Conservation (phyloP, 2,888 invertebrate species). For the Watsonalla cultraria region DNA sequence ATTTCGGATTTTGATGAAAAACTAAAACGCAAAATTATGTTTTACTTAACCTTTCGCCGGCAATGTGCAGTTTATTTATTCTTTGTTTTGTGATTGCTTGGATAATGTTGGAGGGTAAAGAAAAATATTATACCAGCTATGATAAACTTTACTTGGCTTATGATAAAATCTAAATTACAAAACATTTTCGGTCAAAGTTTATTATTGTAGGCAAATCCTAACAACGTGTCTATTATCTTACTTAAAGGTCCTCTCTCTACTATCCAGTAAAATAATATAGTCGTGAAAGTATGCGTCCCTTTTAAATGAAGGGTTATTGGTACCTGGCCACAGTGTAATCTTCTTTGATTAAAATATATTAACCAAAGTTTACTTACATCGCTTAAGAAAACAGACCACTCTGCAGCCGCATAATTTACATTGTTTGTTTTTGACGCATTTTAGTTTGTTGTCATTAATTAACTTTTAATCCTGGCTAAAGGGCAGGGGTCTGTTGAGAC, state of each 20-base stretch:
- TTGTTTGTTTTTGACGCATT: conserved; percentile 3
- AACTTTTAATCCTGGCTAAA: conserved; percentile 20
- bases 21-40: not conserved
- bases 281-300: not conserved
- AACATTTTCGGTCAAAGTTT: no score
- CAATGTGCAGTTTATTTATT: not conserved
- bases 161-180: not conserved
- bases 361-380: not conserved
- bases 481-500: conserved; percentile 12
- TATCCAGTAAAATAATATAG: not conserved
- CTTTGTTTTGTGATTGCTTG: not conserved
- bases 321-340: not conserved
- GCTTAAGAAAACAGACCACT: not conserved
- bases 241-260: not conserved
- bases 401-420: not conserved
- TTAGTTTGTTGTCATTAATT: conserved; percentile 24
- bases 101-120: not conserved
- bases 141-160: not conserved
- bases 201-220: no score
- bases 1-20: not conserved
- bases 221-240: not conserved
- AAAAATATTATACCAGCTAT: not conserved
- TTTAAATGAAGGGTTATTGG: not conserved
- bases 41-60: not conserved
- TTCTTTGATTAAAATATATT: not conserved